Base-by-base conservation (phyloP, 2,797 vertebrate genomes). In the Pogonophryne albipinna region DNA sequence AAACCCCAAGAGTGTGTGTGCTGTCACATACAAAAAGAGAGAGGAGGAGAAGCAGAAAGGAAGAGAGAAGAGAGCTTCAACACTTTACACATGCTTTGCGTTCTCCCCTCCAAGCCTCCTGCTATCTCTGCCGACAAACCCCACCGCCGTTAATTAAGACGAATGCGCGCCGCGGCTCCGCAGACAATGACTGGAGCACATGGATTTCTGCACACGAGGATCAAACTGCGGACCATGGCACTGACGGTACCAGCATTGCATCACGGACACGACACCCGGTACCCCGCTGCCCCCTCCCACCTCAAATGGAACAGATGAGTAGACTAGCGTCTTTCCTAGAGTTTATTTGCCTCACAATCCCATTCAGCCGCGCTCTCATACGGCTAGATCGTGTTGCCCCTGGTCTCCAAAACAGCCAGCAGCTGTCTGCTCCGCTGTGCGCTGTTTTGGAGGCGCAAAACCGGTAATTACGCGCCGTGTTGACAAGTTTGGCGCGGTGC, bases 161-260 rank as follows among this genome's bases (percentile, higher is more conserved):
- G 82, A 91, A 92, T 91, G 87, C 58, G 89, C 89, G 82, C 79
- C 59, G 82, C 84, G 20, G 82, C 72, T 88, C 79, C 76, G 71
- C 78, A 74, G 72, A 83, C 80, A 70, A 91, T 82, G 88, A 85
- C 52, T 63, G 69, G 76, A 52, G 88, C 76, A 71, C 85, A 57
- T 71, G 78, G 79, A 75, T 89, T 78, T 89, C 74, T 81, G 81
- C 85, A 78, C 86, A 69, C 80, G 34, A 70, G 80, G 84, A 90
- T 76, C 72, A 73, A 83, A 82, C 87, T 85, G 88, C 80, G 85
- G 87, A 82, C 65, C 66, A 85, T 85, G 83, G 77, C 80, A 85
- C 82, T 87, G 85, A 83, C 87, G 68, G 85, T 90, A 93, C 93
- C 94, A 94, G 95, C 94, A 95, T 94, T 95, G 95, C 95, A 95